Conservation (phyloP, 1,140 invertebrate genomes). For the Drosophila tristis region DNA sequence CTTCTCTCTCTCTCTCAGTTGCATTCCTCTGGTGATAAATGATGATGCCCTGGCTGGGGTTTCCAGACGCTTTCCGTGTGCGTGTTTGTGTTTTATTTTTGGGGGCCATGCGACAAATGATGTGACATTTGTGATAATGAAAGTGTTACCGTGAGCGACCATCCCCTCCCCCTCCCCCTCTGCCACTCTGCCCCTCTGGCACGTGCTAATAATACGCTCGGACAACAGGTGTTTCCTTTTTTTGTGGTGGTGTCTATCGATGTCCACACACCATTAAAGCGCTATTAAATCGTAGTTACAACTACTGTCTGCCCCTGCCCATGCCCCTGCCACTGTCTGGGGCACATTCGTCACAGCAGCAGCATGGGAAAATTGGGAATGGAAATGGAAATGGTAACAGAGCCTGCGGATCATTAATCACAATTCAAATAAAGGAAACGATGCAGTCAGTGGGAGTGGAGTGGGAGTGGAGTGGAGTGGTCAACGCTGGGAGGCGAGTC, state of each 20-base stretch:
- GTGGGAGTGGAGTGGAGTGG: constrained; percentile 29
- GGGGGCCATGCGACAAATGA: constrained; percentile 80
- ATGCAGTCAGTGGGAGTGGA: constrained; percentile 46
- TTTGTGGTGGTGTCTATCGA: constrained; percentile 45
- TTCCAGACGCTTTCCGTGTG: constrained; percentile 11
- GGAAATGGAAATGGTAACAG: constrained; percentile 18
- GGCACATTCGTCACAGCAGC: background rate
- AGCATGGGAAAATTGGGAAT: background rate
- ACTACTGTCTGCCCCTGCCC: constrained; percentile 43
- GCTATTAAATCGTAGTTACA: constrained; percentile 78
- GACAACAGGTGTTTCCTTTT: constrained; percentile 72
- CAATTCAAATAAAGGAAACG: constrained; percentile 65
- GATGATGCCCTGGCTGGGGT: constrained; percentile 56
- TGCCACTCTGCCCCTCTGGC: too few relatives aligned
- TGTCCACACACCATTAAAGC: constrained; percentile 75
- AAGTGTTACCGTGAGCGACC: constrained; percentile 63
- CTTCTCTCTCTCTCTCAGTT: constrained; percentile 25
- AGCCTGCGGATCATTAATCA: constrained; percentile 65
- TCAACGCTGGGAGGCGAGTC: too few relatives aligned
- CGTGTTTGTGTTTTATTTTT: constrained; percentile 35
- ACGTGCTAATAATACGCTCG: constrained; percentile 47
- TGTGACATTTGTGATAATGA: constrained; percentile 81
- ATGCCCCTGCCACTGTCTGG: constrained; percentile 4
- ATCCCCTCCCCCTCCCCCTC: constrained; percentile 16
- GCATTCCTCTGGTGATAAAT: constrained; percentile 82